These are phyloP conservation scores for Carterocephalus palaemon DNA, from an alignment of 2,888 invertebrate genomes.

Conservation along the genomic window DNA sequence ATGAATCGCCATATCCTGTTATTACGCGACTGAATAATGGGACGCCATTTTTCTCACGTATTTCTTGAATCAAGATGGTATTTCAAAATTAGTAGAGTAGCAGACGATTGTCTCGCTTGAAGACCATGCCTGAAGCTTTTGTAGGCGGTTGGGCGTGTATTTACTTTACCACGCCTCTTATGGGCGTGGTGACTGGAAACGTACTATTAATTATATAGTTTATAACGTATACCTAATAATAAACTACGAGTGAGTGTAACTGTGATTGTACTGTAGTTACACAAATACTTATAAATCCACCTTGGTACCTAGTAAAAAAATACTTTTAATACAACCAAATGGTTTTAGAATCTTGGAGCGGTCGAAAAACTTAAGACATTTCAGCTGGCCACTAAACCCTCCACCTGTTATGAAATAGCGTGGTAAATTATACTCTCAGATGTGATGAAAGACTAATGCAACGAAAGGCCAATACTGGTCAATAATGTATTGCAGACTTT, in stretches of 20 bases:
- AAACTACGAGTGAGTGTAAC: neutral
- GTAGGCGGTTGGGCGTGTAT: constrained; percentile 65
- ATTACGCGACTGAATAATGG: constrained; percentile 42
- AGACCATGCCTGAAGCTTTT: constrained; percentile 41
- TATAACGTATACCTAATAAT: no score
- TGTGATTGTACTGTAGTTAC: no score
- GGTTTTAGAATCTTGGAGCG: no score
- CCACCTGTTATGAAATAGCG: no score
- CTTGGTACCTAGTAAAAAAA: no score
- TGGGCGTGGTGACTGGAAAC: constrained; percentile 52
- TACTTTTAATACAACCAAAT: no score
- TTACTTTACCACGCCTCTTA: constrained; percentile 50
- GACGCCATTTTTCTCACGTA: constrained; percentile 36
- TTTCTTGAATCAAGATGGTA: constrained; percentile 33
- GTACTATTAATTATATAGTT: constrained; percentile 20
- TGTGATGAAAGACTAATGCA: no score
- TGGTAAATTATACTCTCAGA: no score
- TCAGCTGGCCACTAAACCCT: no score
- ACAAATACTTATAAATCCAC: neutral
- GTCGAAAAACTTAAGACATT: no score
- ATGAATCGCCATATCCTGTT: constrained; percentile 56
- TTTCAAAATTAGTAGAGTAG: constrained; percentile 52
- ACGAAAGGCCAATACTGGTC: no score
- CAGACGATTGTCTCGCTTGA: constrained; percentile 54
- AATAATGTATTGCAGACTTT: no score